Conservation (phyloP, 2,113 vertebrate species). For the Podarcis muralis region DNA sequence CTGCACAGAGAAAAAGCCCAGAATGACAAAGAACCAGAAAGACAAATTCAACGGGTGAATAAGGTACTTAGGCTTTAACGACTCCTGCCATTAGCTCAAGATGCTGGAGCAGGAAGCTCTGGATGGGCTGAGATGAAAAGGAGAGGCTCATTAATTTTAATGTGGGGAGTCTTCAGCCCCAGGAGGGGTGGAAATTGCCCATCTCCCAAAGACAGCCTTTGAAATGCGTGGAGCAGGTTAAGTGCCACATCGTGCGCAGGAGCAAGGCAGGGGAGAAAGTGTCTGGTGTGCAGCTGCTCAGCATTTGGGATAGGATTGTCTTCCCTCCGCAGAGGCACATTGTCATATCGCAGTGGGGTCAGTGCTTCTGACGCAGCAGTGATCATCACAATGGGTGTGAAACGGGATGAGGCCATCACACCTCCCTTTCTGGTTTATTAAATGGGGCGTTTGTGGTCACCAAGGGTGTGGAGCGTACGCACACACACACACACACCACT, state of each 20-base stretch:
- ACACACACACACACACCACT: background rate
- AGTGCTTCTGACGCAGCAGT: background rate
- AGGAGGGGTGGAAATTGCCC: background rate
- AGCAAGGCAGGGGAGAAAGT: background rate
- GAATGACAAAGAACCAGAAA: background rate
- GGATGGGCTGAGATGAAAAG: background rate
- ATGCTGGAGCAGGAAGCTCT: background rate
- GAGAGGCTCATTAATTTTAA: background rate
- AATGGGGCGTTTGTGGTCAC: background rate
- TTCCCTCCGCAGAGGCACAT: background rate
- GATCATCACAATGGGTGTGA: background rate
- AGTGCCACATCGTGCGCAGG: background rate
- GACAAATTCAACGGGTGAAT: constrained; percentile 8
- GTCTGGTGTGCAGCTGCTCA: background rate
- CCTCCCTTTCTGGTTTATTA: background rate
- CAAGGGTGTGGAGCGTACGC: background rate
- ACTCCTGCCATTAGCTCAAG: background rate
- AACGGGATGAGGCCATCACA: too few relatives aligned
- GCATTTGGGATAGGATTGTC: background rate
- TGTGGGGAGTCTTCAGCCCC: background rate
- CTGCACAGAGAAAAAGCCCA: background rate
- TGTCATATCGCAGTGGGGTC: background rate
- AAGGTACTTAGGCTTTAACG: constrained; percentile 9
- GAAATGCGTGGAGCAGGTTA: too few relatives aligned
- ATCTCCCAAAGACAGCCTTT: background rate